A percentile compares a stretch with the other conserved stretches of the same genome.
These are phyloP conservation scores for Dermatemys mawii DNA, from an alignment of 2,113 vertebrate genomes.

Conservation along the genomic window DNA sequence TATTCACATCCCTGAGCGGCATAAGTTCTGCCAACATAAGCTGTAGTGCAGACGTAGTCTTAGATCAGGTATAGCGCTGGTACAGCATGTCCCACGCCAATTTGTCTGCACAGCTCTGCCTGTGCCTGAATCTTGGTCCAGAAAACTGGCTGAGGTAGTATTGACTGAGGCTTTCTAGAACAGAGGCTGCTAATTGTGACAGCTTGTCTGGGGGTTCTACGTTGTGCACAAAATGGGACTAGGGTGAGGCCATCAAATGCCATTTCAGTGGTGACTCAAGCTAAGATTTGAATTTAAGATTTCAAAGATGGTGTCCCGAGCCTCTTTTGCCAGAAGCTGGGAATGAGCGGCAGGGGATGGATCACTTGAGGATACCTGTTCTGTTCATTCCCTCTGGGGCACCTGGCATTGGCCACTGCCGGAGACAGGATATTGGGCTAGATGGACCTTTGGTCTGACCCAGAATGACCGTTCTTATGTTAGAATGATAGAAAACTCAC, in stretches of 20 bases:
- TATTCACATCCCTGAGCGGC: too few relatives aligned
- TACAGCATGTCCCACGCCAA: not conserved
- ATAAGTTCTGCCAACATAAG: not conserved
- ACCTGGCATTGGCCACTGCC: too few relatives aligned
- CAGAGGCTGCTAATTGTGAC: not conserved
- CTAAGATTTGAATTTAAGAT: fast-evolving
- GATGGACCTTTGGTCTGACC: too few relatives aligned
- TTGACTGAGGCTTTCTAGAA: not conserved
- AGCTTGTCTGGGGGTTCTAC: not conserved
- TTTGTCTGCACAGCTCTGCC: not conserved
- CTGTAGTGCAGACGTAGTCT: not conserved
- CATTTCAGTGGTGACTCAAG: not conserved
- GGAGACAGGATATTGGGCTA: too few relatives aligned
- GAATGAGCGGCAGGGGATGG: too few relatives aligned
- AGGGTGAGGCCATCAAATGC: not conserved
- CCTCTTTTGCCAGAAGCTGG: too few relatives aligned
- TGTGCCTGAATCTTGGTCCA: not conserved
- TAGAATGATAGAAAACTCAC: not conserved
- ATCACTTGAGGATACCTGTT: too few relatives aligned
- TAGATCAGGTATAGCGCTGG: not conserved
- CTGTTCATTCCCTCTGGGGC: too few relatives aligned
- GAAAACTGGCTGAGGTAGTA: not conserved
- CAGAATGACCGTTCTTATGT: too few relatives aligned
- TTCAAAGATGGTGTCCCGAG: not conserved
- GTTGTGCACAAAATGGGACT: fast-evolving